Base-by-base conservation (phyloP, 2,888 invertebrate genomes). In the Hirudinaria manillensis region DNA sequence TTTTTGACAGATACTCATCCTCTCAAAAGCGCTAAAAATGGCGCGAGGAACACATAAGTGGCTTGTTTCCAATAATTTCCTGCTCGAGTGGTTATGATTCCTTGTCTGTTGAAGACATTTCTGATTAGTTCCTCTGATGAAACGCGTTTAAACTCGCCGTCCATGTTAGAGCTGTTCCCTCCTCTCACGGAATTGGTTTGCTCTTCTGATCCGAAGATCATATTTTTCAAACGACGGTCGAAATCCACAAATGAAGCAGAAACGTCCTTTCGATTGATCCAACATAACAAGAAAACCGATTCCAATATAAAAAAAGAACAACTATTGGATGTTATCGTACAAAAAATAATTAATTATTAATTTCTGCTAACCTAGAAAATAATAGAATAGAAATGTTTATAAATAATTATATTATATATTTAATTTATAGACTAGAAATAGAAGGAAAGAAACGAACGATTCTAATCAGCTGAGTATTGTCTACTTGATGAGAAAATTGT, bases 201-300 rank as follows among this genome's bases (percentile, higher is more conserved):
- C 61, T 61, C 61, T 61, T 61, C 29, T 29, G 61, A 61, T 61
- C 61, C 61, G 24, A 29, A 29, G 61, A 61, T 61, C 61, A 61
- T 61, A 61, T 61, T 61, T 61, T 61, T 61, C 61, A 61, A 61
- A 61, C 61, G 61, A 61, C 61, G 61, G 61, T 61, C 61, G 61
- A 61, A 61, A 61, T 61, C 10, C 24, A 61, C 61, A 61, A 61
- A 61, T 61, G 61, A 61, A 61, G 61, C 61, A 61, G 61, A 61
- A 61, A 61, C 61, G 61, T 61, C 61, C 61, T 61, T 16, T 61
- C 29, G 61, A 61, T 61, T 61, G 61, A 27, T 61, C 61, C 24
- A n/a, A 61, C 29, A 27, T 24, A 61, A 61, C 61, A 61, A 61
- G 21, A 19, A 45, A 45, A 45, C n/a, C n/a, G n/a, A n/a, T n/a